Evolutionary conservation across 2,797 vertebrate genomes (phyloP), one percentile per base, ranked within the genome.

Genomic region (Hafferia zeledoni): DNA sequence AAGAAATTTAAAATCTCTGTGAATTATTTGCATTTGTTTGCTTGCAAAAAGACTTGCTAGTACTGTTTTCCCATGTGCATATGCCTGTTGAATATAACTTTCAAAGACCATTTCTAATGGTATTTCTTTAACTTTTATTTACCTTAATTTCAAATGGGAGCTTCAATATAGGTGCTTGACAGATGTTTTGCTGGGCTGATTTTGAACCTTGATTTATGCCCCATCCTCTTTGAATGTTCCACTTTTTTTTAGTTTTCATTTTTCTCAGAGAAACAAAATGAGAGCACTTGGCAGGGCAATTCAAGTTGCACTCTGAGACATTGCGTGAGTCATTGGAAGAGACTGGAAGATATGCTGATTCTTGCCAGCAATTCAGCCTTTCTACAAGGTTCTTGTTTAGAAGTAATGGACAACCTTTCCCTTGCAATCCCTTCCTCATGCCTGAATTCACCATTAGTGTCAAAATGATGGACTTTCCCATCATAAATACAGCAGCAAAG

Each of bases 271-370:
- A 89, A 96, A 64, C 52, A 91, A 83, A 87, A 87, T 37, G 17
- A 93, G 96, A 82, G 69, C 69, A 81, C 90, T 97, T 97, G 95
- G 86, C 91, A 91, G 65, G 67, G 82, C 78, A 88, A 91, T 97
- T 92, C 75, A 90, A n/a, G 59, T 83, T 93, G 94, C 52, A 57
- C 55, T 94, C 61, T 76, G 89, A 94, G 80, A 37, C 53, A 92
- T 91, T 94, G 65, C 0, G 2, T 12, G 94, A 92, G 90, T 79
- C 93, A 72, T 91, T 83, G 95, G 63, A 86, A 76, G 60, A 85
- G 79, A 77, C 27, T 50, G 49, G 85, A 85, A 93, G 79, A 60
- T 59, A 63, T 43, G 53, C 79, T 93, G 22, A 3, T 95, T 90
- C 89, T 87, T 79, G 61, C 86, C 52, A 78, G 83, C 83, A 96